phyloP scores from a whole-genome alignment of 2,797 vertebrate species.

The Paratrypauchen microcephalus region DNA sequence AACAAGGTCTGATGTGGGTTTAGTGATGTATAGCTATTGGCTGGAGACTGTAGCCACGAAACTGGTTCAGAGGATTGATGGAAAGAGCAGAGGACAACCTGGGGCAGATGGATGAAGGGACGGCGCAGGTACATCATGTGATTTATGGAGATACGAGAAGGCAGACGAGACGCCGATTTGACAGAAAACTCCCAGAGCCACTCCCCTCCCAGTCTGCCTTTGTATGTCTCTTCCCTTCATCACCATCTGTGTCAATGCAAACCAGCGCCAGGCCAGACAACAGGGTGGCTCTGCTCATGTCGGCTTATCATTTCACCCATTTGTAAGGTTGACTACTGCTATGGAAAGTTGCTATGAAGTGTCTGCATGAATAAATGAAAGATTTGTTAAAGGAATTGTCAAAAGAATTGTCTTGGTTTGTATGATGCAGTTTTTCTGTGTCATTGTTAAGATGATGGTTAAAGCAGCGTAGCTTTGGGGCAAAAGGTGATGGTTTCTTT shows the following conservation, averaged over 20 bases:
- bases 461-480: neutral
- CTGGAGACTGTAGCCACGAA: slow-evolving; percentile 32
- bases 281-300: slow-evolving; percentile 23
- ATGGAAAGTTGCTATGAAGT: neutral
- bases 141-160: slow-evolving; percentile 19
- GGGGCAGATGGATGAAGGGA: slow-evolving; percentile 29
- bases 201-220: slow-evolving; percentile 29
- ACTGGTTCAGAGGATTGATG: slow-evolving; percentile 31
- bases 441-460: neutral
- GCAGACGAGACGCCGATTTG: slow-evolving; percentile 11
- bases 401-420: neutral
- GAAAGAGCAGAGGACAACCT: slow-evolving; percentile 32
- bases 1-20: slow-evolving; percentile 27
- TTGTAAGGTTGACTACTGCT: neutral
- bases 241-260: slow-evolving; percentile 50
- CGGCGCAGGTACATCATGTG: slow-evolving; percentile 19
- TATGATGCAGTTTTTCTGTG: neutral
- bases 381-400: neutral
- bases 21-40: slow-evolving; percentile 27
- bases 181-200: slow-evolving; percentile 21
- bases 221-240: slow-evolving; percentile 34
- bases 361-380: neutral
- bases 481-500: too few species aligned
- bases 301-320: slow-evolving; percentile 14
- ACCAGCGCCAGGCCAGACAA: slow-evolving; percentile 53